Evolutionary conservation across 2,113 vertebrate genomes (phyloP), one percentile per base, ranked within the genome.

Genomic region (sheep (Ovis aries)): DNA sequence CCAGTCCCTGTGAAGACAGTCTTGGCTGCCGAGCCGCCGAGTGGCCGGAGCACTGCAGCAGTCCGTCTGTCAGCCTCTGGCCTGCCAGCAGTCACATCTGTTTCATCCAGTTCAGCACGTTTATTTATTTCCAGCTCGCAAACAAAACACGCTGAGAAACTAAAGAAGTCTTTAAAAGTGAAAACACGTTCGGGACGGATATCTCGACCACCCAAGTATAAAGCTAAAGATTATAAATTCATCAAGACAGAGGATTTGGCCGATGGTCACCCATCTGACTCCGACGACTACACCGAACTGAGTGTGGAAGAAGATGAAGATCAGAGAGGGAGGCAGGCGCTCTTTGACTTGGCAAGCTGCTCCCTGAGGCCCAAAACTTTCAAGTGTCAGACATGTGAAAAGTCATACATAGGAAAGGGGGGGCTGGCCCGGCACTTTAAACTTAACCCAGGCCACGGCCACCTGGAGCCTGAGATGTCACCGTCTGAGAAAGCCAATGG

Each of bases 221-320:
- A 99, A 98, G 99, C 99, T 64, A 99, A 99, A 98, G 99, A 99
- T 98, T 99, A 99, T 97, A 99, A 99, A 92, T 99, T 99, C 98
- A 99, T 99, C 93, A 99, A 99, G 98, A 99, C 98, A 0, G 99
- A 99, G 97, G 99, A 99, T 97, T 97, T 99, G 96, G 99, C 99
- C 0, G 99, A 99, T 0, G 98, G 99, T 88, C 99, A 99, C 97
- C 99, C 98, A 84, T 99, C 99, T 0, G 99, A 99, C 98, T 99
- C 99, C 0, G 99, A 99, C n/a, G 99, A 99, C 96, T 99, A 99
- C 91, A 99, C 99, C 0, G 99, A 99, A 93, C 99, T 99, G 94
- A 99, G 99, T 2, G 98, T 99, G 97, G 99, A 99, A 96, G 99
- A 99, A 4, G 99, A 99, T 7, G 99, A 99, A 53, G 99, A 98